Conservation (phyloP, 1,140 invertebrate genomes). For the Samia ricini region DNA sequence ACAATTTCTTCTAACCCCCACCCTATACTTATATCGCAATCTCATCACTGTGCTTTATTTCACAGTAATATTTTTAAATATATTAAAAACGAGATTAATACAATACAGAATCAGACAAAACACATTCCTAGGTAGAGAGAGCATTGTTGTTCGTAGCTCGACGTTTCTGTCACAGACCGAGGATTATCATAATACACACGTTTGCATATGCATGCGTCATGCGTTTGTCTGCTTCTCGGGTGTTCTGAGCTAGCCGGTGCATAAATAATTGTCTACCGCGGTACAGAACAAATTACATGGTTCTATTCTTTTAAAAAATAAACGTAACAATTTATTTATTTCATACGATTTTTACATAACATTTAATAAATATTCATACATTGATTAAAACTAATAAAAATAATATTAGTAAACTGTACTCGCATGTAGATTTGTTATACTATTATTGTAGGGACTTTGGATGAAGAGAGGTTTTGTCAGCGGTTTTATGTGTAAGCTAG, state of each 20-base stretch:
- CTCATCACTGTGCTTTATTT: neutral
- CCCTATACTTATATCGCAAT: neutral
- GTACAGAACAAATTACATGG: neutral
- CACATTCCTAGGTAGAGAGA: neutral
- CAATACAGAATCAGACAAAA: neutral
- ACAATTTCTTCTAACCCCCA: neutral
- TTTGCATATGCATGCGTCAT: neutral
- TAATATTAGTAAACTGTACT: too few species aligned
- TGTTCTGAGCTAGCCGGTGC: neutral
- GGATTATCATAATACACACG: neutral
- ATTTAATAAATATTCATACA: too few species aligned
- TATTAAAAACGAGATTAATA: neutral
- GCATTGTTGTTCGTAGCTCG: neutral
- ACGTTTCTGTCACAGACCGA: neutral
- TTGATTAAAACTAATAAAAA: too few species aligned
- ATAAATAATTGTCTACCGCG: neutral
- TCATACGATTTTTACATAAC: too few species aligned
- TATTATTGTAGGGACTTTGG: too few species aligned
- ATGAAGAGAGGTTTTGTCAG: too few species aligned
- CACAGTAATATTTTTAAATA: neutral
- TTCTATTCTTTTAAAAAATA: too few species aligned
- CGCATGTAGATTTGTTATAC: too few species aligned
- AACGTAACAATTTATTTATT: too few species aligned
- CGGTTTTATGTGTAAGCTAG: too few species aligned
- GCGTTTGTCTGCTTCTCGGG: neutral